A percentile compares a stretch with the other conserved stretches of the same genome.
phyloP scores from a whole-genome alignment of 2,113 vertebrate genomes.

The Corvus hawaiiensis region DNA sequence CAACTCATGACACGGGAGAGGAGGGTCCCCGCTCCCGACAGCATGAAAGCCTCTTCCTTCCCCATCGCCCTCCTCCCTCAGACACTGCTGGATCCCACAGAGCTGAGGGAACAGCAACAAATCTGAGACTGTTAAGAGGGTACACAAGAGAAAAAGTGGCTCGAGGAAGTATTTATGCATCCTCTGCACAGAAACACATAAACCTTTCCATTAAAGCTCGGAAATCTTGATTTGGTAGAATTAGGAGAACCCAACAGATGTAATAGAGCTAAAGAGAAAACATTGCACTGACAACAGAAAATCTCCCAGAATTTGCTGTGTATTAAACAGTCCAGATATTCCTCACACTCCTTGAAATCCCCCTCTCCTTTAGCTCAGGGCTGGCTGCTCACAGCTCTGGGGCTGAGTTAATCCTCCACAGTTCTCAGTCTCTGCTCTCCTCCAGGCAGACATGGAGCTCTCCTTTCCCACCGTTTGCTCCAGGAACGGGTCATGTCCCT shows the following conservation, averaged over 20 bases:
- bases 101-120: not conserved
- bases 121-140: not conserved
- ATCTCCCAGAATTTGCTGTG: not conserved
- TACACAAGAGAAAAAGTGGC: not conserved
- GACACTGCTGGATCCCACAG: not conserved
- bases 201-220: not conserved
- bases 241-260: not conserved
- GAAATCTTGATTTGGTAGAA: not conserved
- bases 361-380: not conserved
- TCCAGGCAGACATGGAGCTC: not conserved
- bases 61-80: not conserved
- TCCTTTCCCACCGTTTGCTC: not conserved
- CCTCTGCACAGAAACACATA: not conserved
- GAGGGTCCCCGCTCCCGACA: not conserved
- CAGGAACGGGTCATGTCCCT: fast-evolving
- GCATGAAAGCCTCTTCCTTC: not conserved
- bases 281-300: not conserved
- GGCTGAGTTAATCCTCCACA: not conserved
- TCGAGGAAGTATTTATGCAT: not conserved
- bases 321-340: not conserved
- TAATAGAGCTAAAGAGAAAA: not conserved
- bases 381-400: not conserved
- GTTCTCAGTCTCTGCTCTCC: not conserved
- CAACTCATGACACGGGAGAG: fast-evolving
- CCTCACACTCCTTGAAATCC: not conserved